A percentile compares a stretch with the other conserved stretches of the same genome.
Evolutionary conservation across 2,113 vertebrate species (phyloP).

Genomic region (Myxocyprinus asiaticus): DNA sequence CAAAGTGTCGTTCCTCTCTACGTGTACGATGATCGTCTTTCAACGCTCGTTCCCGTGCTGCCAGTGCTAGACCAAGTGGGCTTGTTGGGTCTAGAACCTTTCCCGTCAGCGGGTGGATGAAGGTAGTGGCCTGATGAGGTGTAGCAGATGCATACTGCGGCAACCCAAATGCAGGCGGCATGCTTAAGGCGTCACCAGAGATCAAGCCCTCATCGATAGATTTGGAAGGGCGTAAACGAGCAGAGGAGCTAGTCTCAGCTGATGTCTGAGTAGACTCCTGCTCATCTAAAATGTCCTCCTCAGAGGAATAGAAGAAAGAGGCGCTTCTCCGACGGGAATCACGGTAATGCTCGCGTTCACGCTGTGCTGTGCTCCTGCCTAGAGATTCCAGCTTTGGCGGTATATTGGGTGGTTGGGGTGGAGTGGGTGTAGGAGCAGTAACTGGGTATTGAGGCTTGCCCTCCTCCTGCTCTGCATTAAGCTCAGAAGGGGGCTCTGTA

Average conservation of each 20-base stretch:
- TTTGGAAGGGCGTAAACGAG: constrained; percentile 85
- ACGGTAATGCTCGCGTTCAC: constrained; percentile 85
- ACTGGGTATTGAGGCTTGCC: constrained; percentile 43
- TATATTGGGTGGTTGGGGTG: constrained; percentile 75
- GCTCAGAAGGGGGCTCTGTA: constrained; percentile 69
- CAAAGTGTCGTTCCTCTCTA: constrained; percentile 77
- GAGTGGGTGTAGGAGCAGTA: constrained; percentile 59
- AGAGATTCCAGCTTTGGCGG: constrained; percentile 77
- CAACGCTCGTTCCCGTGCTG: constrained; percentile 84
- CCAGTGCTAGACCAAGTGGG: constrained; percentile 85
- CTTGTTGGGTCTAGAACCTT: constrained; percentile 88
- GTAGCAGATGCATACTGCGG: constrained; percentile 77
- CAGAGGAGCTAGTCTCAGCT: constrained; percentile 70
- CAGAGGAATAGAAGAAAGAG: constrained; percentile 88
- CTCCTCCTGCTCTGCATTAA: constrained; percentile 59
- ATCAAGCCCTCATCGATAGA: constrained; percentile 94
- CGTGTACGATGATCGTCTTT: constrained; percentile 82
- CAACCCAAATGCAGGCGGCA: constrained; percentile 77
- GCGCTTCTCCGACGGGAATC: constrained; percentile 87
- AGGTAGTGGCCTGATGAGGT: constrained; percentile 73
- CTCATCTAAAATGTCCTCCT: constrained; percentile 76
- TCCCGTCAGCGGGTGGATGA: constrained; percentile 90
- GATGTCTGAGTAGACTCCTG: constrained; percentile 63
- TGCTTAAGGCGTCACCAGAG: constrained; percentile 82
- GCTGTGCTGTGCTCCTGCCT: constrained; percentile 77